Conservation (phyloP, 2,113 vertebrate species). For the Tursiops truncatus region DNA sequence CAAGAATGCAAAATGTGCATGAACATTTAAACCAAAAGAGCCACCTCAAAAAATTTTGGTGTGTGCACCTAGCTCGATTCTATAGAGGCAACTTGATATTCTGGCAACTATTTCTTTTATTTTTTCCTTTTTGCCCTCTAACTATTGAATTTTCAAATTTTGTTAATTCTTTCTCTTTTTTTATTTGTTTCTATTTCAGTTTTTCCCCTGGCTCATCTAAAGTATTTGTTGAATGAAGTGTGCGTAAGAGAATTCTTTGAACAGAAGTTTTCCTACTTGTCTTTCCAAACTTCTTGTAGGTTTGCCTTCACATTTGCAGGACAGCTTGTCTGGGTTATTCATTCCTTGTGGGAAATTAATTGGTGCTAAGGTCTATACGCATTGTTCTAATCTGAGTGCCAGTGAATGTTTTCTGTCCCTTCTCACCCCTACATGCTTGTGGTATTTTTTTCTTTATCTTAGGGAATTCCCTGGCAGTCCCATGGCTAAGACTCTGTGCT, state of each 20-base stretch:
- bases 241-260: not conserved
- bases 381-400: not conserved
- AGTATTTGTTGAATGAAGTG: not conserved
- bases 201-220: not conserved
- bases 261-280: not conserved
- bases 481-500: not conserved
- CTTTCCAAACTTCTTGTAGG: not conserved
- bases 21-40: not conserved
- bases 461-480: not conserved
- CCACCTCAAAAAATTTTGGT: not conserved
- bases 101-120: not conserved
- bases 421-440: not conserved
- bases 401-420: not conserved
- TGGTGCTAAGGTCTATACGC: not conserved
- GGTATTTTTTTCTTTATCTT: not conserved
- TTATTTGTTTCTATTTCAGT: not conserved
- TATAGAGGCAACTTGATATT: not conserved
- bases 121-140: not conserved
- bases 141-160: not conserved
- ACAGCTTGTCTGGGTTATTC: not conserved
- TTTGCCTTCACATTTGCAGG: not conserved
- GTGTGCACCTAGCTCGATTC: not conserved
- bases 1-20: not conserved
- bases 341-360: not conserved
- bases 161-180: not conserved